Evolutionary conservation across 2,888 invertebrate genomes (phyloP).

Genomic region (Drosophila melanosoma): DNA sequence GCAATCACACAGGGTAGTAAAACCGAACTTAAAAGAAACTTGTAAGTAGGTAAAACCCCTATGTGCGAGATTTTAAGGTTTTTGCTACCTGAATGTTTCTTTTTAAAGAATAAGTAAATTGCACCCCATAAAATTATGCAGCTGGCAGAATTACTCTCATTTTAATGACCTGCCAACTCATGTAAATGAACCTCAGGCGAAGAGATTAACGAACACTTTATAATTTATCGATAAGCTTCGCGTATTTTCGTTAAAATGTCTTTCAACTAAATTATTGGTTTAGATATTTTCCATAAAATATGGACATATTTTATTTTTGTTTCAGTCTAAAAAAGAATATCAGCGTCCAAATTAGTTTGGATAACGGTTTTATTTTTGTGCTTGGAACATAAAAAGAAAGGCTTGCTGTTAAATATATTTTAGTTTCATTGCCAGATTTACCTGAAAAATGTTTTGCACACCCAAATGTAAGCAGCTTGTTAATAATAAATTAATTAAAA

Average conservation of each 20-base stretch:
- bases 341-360: too few relatives aligned
- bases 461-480: background rate
- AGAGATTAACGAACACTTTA: background rate
- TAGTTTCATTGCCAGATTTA: background rate
- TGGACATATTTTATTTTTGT: background rate
- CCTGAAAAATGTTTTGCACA: background rate
- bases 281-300: background rate
- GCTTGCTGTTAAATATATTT: background rate
- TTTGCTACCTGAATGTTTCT: conserved; percentile 21
- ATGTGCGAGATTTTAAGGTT: background rate
- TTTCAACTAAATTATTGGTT: background rate
- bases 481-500: too few relatives aligned
- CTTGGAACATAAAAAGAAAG: too few relatives aligned
- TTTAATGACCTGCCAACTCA: conserved; percentile 40
- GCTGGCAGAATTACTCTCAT: conserved; percentile 8
- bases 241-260: background rate
- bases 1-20: background rate
- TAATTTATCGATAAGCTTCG: background rate
- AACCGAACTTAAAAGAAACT: background rate
- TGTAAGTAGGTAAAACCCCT: background rate
- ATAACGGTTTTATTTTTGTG: too few relatives aligned
- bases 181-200: background rate
- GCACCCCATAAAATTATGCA: conserved; percentile 20
- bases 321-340: too few relatives aligned
- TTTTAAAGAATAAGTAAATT: conserved; percentile 16